phyloP scores from a whole-genome alignment of 2,888 invertebrate species.

The Hydraecia micacea region DNA sequence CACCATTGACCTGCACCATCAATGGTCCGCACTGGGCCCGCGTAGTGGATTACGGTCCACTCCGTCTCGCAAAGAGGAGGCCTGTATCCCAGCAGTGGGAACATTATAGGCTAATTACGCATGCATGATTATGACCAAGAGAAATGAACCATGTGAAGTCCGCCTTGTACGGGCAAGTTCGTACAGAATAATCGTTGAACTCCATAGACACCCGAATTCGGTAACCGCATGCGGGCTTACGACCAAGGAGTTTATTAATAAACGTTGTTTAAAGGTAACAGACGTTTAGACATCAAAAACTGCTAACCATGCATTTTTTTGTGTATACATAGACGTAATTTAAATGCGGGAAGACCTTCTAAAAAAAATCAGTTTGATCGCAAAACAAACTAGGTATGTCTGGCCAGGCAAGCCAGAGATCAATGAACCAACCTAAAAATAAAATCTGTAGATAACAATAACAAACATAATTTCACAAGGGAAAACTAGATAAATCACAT shows the following conservation, averaged over 20 bases:
- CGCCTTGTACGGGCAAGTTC: background rate
- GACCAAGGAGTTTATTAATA: background rate
- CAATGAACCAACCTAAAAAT: background rate
- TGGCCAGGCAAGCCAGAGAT: background rate
- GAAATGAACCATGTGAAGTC: background rate
- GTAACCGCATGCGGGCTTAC: background rate
- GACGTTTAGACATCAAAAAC: background rate
- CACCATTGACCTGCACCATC: too few relatives aligned
- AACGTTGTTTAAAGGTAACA: background rate
- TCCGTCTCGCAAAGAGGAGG: too few relatives aligned
- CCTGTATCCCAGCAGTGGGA: too few relatives aligned
- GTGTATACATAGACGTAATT: background rate
- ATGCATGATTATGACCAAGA: background rate
- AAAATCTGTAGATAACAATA: background rate
- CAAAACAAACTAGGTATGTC: background rate
- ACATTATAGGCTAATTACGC: too few relatives aligned
- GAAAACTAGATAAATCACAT: slow-evolving; percentile 26
- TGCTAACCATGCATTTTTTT: background rate
- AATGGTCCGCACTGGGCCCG: too few relatives aligned
- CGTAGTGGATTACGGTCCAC: too few relatives aligned
- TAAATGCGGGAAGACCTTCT: background rate
- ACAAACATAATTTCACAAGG: slow-evolving; percentile 13
- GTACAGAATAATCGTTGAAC: background rate
- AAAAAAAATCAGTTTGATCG: background rate
- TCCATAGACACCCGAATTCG: background rate